These are phyloP conservation scores for Poeciliopsis turneri DNA, from an alignment of 2,797 vertebrate species.

Conservation along the genomic window DNA sequence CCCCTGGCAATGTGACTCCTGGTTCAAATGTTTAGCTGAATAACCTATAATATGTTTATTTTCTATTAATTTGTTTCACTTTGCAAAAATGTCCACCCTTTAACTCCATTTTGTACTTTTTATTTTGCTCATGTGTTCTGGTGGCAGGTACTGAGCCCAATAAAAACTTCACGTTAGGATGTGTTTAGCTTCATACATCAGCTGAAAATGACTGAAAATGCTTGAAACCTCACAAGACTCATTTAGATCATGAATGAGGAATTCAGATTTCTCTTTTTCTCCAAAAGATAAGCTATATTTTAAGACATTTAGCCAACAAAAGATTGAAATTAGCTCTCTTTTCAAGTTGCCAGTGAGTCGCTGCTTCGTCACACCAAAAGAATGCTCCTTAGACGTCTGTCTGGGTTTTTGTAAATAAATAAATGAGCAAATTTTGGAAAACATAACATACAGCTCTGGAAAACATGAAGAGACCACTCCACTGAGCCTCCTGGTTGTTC, in stretches of 20 bases:
- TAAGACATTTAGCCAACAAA: background rate
- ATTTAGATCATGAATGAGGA: background rate
- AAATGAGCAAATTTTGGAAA: too few species aligned
- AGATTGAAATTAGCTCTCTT: too few species aligned
- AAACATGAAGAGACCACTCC: too few species aligned
- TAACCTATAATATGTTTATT: background rate
- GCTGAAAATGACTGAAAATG: background rate
- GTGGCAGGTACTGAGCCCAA: background rate
- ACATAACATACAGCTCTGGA: too few species aligned
- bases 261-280: too few species aligned
- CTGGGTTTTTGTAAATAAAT: too few species aligned
- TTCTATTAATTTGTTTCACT: background rate
- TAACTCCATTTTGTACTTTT: slow-evolving; percentile 13
- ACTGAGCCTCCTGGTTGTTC: too few species aligned
- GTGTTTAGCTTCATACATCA: background rate
- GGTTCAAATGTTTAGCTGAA: background rate
- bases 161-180: background rate
- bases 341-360: too few species aligned
- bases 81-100: background rate
- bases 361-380: too few species aligned
- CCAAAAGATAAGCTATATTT: background rate
- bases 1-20: background rate
- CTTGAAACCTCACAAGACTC: background rate
- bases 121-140: background rate
- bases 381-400: too few species aligned